Conservation (phyloP, 2,888 invertebrate species). For the Pyrocoelia pectoralis region DNA sequence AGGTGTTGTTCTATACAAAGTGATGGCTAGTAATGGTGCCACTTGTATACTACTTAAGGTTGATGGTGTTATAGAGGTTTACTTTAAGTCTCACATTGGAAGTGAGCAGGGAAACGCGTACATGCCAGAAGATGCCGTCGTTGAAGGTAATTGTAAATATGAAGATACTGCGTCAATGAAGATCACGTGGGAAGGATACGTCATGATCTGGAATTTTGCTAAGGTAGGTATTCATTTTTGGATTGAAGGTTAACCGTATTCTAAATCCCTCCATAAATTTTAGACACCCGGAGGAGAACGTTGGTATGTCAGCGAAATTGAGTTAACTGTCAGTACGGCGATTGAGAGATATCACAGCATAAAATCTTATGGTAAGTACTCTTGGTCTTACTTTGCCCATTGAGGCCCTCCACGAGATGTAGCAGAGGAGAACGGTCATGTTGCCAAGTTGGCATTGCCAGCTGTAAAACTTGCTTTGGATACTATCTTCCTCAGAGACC, state of each 20-base stretch:
- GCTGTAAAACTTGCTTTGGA: no score
- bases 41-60: slow-evolving; percentile 82
- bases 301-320: slow-evolving; percentile 85
- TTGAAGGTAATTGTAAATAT: slow-evolving; percentile 78
- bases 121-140: slow-evolving; percentile 75
- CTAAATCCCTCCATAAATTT: slow-evolving; percentile 41
- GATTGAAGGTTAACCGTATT: not conserved
- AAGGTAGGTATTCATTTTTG: no score
- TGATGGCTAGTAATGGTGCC: slow-evolving; percentile 73
- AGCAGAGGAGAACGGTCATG: no score
- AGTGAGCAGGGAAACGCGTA: slow-evolving; percentile 72
- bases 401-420: no score
- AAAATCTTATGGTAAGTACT: slow-evolving; percentile 49
- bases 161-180: slow-evolving; percentile 77
- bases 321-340: slow-evolving; percentile 73
- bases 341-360: slow-evolving; percentile 53
- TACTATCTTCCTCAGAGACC: no score
- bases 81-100: slow-evolving; percentile 53
- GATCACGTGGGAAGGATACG: slow-evolving; percentile 79
- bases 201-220: slow-evolving; percentile 77
- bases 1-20: slow-evolving; percentile 65
- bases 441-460: no score
- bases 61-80: slow-evolving; percentile 72
- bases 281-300: slow-evolving; percentile 89
- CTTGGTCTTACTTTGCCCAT: not conserved